A percentile compares a stretch with the other conserved stretches of the same genome.
phyloP scores from a whole-genome alignment of 2,113 vertebrate species.

The Aspidoscelis tigris region DNA sequence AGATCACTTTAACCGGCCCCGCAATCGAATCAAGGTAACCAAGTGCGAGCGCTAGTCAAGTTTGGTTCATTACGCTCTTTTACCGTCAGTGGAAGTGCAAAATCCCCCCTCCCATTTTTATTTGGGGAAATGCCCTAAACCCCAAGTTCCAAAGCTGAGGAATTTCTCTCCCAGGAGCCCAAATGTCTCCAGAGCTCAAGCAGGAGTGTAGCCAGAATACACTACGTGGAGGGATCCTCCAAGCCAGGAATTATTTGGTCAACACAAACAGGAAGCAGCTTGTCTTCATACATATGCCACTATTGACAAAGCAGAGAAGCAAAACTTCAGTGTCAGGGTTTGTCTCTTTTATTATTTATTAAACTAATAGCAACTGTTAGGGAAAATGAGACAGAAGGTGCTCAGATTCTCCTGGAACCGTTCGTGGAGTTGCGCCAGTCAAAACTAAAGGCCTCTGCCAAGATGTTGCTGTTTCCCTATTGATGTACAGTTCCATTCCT shows the following conservation, averaged over 20 bases:
- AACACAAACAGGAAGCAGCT: constrained; percentile 42
- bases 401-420: constrained; percentile 63
- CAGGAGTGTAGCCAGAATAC: too few relatives aligned
- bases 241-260: neutral
- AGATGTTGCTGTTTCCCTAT: constrained; percentile 58
- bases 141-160: too few relatives aligned
- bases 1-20: too few relatives aligned
- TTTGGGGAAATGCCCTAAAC: too few relatives aligned
- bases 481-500: neutral
- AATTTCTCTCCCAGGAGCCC: too few relatives aligned
- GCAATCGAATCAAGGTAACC: too few relatives aligned
- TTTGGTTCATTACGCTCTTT: too few relatives aligned
- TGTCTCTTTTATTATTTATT: constrained; percentile 66
- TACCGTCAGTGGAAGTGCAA: too few relatives aligned
- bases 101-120: too few relatives aligned
- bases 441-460: constrained; percentile 61
- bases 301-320: constrained; percentile 67
- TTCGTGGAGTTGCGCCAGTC: constrained; percentile 55
- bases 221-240: too few relatives aligned
- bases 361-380: constrained; percentile 65
- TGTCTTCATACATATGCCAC: constrained; percentile 59
- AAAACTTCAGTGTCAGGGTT: constrained; percentile 59
- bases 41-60: too few relatives aligned
- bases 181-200: too few relatives aligned
- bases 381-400: constrained; percentile 68